phyloP scores from a whole-genome alignment of 2,113 vertebrate genomes.

The Pimephales promelas region DNA sequence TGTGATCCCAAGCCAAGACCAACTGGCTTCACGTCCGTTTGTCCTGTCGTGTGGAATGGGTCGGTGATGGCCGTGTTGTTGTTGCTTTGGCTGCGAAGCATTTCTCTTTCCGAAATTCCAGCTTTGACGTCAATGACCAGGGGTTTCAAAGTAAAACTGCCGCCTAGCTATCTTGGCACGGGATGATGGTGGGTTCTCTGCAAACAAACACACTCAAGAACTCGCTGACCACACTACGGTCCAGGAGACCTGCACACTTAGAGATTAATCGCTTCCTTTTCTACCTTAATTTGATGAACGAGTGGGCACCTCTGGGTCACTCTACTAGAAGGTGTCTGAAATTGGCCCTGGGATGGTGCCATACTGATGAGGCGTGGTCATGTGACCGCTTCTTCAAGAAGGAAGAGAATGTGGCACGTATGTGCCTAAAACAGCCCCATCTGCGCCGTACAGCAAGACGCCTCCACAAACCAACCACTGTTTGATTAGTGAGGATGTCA shows the following conservation, averaged over 20 bases:
- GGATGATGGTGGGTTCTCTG: conserved; percentile 60
- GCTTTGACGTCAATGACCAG: conserved; percentile 61
- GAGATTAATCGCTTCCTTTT: neutral
- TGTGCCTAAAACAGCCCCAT: conserved; percentile 69
- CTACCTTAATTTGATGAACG: conserved; percentile 1
- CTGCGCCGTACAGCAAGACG: conserved; percentile 65
- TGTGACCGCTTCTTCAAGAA: conserved; percentile 62
- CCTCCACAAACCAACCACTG: conserved; percentile 69
- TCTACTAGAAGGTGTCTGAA: neutral
- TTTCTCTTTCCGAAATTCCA: conserved; percentile 58
- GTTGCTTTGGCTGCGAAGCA: conserved; percentile 58
- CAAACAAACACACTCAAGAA: conserved; percentile 62
- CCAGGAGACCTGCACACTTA: neutral
- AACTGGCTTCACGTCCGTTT: conserved; percentile 26
- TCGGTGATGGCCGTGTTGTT: conserved; percentile 55
- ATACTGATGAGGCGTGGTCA: conserved; percentile 41
- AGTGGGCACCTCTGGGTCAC: neutral
- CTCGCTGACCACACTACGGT: conserved; percentile 18
- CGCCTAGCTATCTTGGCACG: conserved; percentile 55
- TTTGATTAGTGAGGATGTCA: conserved; percentile 73
- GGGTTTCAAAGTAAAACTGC: conserved; percentile 47
- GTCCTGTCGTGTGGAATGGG: conserved; percentile 48
- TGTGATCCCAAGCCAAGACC: conserved; percentile 64
- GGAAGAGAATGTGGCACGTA: conserved; percentile 79
- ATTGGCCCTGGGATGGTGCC: conserved; percentile 13